phyloP scores from a whole-genome alignment of 2,888 invertebrate genomes.

The Apodemia duryi region DNA sequence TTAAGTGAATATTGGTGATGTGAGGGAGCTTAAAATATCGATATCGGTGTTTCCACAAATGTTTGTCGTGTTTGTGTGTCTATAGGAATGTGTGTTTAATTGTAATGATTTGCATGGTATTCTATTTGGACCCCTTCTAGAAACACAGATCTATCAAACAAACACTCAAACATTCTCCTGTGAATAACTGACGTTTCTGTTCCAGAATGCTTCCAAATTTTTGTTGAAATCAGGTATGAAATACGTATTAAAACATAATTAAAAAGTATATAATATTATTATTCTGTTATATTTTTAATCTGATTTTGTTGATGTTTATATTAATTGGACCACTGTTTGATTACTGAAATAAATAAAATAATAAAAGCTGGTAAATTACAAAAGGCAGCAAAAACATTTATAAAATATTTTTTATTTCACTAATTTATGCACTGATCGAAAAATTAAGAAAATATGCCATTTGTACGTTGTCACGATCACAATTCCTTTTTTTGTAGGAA shows the following conservation, averaged over 20 bases:
- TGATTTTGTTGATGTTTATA: too few species aligned
- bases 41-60: conserved; percentile 28
- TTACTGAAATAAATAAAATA: too few species aligned
- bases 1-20: background rate
- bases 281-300: too few species aligned
- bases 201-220: conserved; percentile 16
- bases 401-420: too few species aligned
- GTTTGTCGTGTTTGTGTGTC: conserved; percentile 65
- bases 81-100: conserved; percentile 72
- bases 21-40: conserved; percentile 16
- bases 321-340: too few species aligned
- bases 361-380: too few species aligned
- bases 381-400: too few species aligned
- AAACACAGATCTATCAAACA: conserved; percentile 26
- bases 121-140: conserved; percentile 34
- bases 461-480: too few species aligned
- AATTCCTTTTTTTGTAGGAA: too few species aligned
- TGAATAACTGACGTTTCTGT: conserved; percentile 62
- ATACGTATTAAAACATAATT: conserved; percentile 23
- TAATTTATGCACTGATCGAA: too few species aligned
- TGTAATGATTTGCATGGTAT: conserved; percentile 53
- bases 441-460: too few species aligned
- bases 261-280: background rate
- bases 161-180: conserved; percentile 47
- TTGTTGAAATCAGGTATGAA: conserved; percentile 7